Evolutionary conservation across 2,113 vertebrate genomes (phyloP).

Genomic region (Typhlomys cinereus): DNA sequence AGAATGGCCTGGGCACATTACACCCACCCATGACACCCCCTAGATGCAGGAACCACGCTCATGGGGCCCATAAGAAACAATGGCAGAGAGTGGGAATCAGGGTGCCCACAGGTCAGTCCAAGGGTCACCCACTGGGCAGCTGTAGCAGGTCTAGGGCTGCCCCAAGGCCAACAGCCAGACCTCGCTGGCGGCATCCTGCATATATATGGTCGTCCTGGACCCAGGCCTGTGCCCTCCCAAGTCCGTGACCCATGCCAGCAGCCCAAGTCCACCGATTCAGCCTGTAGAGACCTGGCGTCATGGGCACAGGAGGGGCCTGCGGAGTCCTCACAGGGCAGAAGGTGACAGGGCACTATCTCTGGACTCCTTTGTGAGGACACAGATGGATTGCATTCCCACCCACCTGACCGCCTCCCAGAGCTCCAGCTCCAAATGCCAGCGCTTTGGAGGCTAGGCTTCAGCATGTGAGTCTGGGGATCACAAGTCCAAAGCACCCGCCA

Average conservation of each 20-base stretch:
- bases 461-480: not conserved
- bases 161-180: not conserved
- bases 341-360: not conserved
- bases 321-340: not conserved
- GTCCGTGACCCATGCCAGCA: too few relatives aligned
- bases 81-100: constrained; percentile 51
- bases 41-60: constrained; percentile 59
- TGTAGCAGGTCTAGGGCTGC: rapidly evolving
- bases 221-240: not conserved
- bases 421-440: not conserved
- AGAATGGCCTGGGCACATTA: constrained; percentile 80
- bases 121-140: rapidly evolving
- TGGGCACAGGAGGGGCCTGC: not conserved
- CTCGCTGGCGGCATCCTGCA: too few relatives aligned
- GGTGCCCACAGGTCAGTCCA: rapidly evolving
- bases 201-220: not conserved
- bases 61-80: constrained; percentile 71
- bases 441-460: too few relatives aligned
- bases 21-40: constrained; percentile 78
- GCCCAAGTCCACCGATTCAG: too few relatives aligned
- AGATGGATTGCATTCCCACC: too few relatives aligned
- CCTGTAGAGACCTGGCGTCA: too few relatives aligned
- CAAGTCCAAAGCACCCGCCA: not conserved
- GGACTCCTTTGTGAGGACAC: not conserved
- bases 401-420: not conserved